Evolutionary conservation across 2,888 invertebrate species (phyloP).

Genomic region (Xestia xanthographa): DNA sequence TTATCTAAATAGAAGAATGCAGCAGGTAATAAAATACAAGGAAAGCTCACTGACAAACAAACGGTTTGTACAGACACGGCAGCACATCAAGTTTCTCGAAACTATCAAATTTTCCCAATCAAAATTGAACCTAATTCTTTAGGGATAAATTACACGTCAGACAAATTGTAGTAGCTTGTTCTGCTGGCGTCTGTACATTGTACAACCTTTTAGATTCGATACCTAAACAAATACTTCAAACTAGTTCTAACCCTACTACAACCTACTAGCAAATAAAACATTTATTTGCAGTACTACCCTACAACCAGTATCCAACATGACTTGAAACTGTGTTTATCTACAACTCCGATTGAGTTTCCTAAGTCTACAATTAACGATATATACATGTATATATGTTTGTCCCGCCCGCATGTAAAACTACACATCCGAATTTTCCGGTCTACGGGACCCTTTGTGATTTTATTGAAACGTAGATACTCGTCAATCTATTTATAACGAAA

Average conservation of each 20-base stretch:
- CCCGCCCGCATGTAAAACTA: conserved; percentile 85
- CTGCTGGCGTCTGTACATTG: neutral
- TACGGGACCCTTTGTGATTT: conserved; percentile 84
- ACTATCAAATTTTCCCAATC: too few species aligned
- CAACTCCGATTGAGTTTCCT: conserved; percentile 62
- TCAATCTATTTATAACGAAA: conserved; percentile 68
- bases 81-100: too few species aligned
- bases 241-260: conserved; percentile 14
- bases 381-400: conserved; percentile 75
- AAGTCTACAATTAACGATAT: conserved; percentile 69
- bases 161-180: too few species aligned
- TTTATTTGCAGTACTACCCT: conserved; percentile 36
- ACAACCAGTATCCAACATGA: conserved; percentile 45
- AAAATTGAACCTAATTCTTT: too few species aligned
- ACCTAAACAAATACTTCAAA: conserved; percentile 24
- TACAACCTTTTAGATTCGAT: neutral
- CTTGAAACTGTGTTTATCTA: conserved; percentile 56
- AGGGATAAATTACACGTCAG: too few species aligned
- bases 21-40: neutral
- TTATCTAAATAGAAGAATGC: neutral
- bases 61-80: neutral
- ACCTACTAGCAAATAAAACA: conserved; percentile 11
- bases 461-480: conserved; percentile 73
- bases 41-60: neutral
- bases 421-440: conserved; percentile 87